Evolutionary conservation across 2,113 vertebrate genomes (phyloP).

Genomic region (Haplochromis vanheusdeni): DNA sequence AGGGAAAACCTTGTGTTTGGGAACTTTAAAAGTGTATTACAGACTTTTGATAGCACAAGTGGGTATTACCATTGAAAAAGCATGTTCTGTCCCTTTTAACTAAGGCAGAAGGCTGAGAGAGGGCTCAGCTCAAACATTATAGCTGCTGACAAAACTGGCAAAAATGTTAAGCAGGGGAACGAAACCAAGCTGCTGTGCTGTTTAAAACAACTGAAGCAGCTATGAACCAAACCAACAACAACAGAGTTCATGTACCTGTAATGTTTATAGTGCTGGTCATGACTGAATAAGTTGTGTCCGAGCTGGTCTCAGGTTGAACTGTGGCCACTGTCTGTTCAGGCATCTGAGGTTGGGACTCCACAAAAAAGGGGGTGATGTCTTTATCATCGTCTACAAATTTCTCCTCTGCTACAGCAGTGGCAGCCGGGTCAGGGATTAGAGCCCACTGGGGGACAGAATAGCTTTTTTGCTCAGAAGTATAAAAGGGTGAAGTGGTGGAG

Average conservation of each 20-base stretch:
- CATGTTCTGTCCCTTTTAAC: neutral
- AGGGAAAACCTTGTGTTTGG: neutral
- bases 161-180: neutral
- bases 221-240: neutral
- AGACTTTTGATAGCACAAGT: neutral
- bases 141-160: neutral
- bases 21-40: neutral
- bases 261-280: slow-evolving; percentile 31
- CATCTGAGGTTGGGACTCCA: slow-evolving; percentile 2
- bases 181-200: neutral
- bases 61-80: neutral
- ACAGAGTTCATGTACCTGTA: slow-evolving; percentile 34
- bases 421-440: neutral
- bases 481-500: neutral
- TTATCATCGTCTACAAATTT: slow-evolving; percentile 7
- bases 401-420: slow-evolving; percentile 6
- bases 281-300: neutral
- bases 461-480: slow-evolving; percentile 6
- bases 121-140: neutral
- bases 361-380: neutral
- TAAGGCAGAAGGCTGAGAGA: neutral
- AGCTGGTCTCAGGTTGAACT: slow-evolving; percentile 1
- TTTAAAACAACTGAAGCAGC: neutral
- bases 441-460: slow-evolving; percentile 5
- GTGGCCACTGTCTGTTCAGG: neutral